Evolutionary conservation across 2,797 vertebrate species (phyloP).

Genomic region (Eleutherodactylus coqui): DNA sequence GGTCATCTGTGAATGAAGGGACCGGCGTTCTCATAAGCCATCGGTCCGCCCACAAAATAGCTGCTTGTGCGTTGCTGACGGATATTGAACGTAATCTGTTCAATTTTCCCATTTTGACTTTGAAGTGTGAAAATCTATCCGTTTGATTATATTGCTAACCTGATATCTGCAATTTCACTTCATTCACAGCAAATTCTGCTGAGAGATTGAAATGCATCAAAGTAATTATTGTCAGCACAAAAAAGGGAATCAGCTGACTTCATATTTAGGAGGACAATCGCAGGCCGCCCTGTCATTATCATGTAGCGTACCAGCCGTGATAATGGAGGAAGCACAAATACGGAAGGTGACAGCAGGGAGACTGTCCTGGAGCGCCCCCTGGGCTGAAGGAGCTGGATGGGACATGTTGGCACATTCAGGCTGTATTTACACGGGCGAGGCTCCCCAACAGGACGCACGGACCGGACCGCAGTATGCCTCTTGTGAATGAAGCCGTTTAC

Average conservation of each 20-base stretch:
- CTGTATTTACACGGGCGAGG: too few species aligned
- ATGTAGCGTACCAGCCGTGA: conserved; percentile 73
- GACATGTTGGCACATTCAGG: too few species aligned
- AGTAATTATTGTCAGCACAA: conserved; percentile 92
- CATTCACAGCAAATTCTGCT: conserved; percentile 84
- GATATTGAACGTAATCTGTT: conserved; percentile 32
- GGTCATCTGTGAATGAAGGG: neutral
- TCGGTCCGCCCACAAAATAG: conserved; percentile 6
- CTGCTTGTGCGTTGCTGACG: neutral
- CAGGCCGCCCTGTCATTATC: conserved; percentile 72
- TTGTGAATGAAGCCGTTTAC: too few species aligned
- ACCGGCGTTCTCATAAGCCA: neutral
- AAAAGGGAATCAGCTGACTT: conserved; percentile 92
- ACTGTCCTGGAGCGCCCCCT: too few species aligned
- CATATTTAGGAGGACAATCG: conserved; percentile 84
- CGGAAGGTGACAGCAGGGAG: too few species aligned
- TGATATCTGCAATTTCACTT: conserved; percentile 75
- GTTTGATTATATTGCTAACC: conserved; percentile 79
- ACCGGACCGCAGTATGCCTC: too few species aligned
- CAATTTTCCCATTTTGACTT: conserved; percentile 74
- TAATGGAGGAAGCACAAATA: conserved; percentile 71
- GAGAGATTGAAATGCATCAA: conserved; percentile 88
- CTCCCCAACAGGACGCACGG: too few species aligned
- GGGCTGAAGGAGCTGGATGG: too few species aligned
- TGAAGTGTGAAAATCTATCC: conserved; percentile 79